phyloP scores from a whole-genome alignment of 23 tunicate species.

The Aplidium turbinatum region DNA sequence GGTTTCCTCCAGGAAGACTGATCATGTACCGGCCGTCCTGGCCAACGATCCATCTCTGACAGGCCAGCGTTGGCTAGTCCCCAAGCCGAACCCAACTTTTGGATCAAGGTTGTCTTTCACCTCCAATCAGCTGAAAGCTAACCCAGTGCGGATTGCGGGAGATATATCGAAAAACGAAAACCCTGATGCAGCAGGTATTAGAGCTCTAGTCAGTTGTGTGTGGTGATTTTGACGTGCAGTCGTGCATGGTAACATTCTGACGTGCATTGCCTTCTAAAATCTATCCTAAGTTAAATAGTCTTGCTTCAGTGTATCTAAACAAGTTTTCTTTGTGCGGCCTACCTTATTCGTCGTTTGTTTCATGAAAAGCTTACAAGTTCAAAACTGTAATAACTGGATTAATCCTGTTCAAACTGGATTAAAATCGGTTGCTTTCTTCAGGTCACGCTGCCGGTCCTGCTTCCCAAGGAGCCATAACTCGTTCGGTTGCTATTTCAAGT shows the following conservation, averaged over 20 bases:
- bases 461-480: slow-evolving; percentile 64
- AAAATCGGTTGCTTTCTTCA: slow-evolving; percentile 3
- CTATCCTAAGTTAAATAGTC: too few relatives aligned
- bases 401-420: neutral
- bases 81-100: slow-evolving; percentile 28
- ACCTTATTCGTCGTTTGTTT: neutral
- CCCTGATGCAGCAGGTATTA: too few relatives aligned
- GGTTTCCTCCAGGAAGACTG: neutral
- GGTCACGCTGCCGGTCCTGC: slow-evolving; percentile 84
- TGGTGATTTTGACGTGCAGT: too few relatives aligned
- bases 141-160: too few relatives aligned
- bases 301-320: too few relatives aligned
- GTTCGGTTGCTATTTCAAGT: slow-evolving; percentile 47
- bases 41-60: neutral
- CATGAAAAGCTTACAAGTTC: neutral
- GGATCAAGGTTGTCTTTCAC: too few relatives aligned
- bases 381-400: too few relatives aligned
- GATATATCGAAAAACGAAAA: slow-evolving; percentile 52
- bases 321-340: too few relatives aligned
- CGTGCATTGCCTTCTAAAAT: too few relatives aligned
- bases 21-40: neutral
- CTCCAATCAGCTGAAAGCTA: too few relatives aligned
- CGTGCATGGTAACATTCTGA: too few relatives aligned
- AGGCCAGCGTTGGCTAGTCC: slow-evolving; percentile 28
- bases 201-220: too few relatives aligned